Conservation (phyloP, 2,113 vertebrate genomes). For the Phyllostomus hastatus region DNA sequence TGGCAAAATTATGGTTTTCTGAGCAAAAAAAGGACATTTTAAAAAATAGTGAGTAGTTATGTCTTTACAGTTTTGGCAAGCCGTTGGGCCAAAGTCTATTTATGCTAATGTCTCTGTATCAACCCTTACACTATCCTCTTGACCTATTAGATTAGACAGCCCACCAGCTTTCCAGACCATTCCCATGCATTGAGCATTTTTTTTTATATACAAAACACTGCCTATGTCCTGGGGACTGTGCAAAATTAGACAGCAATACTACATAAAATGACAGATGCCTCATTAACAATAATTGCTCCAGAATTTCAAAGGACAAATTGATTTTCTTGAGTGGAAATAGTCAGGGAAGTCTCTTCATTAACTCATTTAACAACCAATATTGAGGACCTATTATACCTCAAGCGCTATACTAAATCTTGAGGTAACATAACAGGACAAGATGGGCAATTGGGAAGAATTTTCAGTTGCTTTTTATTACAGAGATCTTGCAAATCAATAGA, state of each 20-base stretch:
- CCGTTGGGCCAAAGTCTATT: not conserved
- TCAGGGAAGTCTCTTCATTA: not conserved
- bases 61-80: not conserved
- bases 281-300: not conserved
- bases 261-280: not conserved
- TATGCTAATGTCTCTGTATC: not conserved
- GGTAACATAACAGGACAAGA: not conserved
- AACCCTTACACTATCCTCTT: not conserved
- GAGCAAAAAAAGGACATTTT: not conserved
- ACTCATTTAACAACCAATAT: not conserved
- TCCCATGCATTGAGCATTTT: not conserved
- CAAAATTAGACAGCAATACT: not conserved
- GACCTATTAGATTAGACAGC: not conserved
- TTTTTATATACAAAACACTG: not conserved
- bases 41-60: not conserved
- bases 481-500: not conserved
- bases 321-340: not conserved
- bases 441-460: not conserved
- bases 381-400: not conserved
- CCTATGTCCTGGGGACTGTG: not conserved
- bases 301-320: not conserved
- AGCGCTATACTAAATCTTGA: not conserved
- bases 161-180: not conserved
- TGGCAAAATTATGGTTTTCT: not conserved
- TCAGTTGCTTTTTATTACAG: not conserved